Percentiles rank a stretch among this genome's conserved stretches.
phyloP scores from a whole-genome alignment of 64 coral and sea anemone species.

The Actinia tenebrosa region DNA sequence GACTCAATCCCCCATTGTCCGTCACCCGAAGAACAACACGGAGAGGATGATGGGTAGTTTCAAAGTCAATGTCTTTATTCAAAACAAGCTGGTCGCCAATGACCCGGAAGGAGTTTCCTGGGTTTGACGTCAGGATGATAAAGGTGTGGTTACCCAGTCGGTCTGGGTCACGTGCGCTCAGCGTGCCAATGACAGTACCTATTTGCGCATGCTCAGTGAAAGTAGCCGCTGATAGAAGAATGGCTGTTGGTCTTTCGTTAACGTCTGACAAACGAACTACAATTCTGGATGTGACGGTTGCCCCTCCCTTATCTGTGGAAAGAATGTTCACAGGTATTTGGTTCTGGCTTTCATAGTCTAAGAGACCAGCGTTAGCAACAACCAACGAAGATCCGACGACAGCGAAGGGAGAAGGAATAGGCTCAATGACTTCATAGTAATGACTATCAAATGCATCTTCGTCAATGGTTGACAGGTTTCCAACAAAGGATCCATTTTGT shows the following conservation, averaged over 20 bases:
- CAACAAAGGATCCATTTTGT: slow-evolving; percentile 60
- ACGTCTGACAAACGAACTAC: slow-evolving; percentile 52
- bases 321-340: slow-evolving; percentile 34
- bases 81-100: slow-evolving; percentile 37
- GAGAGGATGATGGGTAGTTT: slow-evolving; percentile 15
- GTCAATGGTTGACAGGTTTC: slow-evolving; percentile 63
- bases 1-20: slow-evolving; percentile 42
- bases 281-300: slow-evolving; percentile 49
- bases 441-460: slow-evolving; percentile 60
- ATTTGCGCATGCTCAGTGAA: slow-evolving; percentile 58
- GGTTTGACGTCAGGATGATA: slow-evolving; percentile 22
- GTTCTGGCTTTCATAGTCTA: slow-evolving; percentile 53
- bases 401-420: slow-evolving; percentile 5
- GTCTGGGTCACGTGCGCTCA: slow-evolving; percentile 71
- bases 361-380: slow-evolving; percentile 31
- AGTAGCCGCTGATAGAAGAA: slow-evolving; percentile 52
- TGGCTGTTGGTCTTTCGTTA: slow-evolving; percentile 61
- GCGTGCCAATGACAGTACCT: slow-evolving; percentile 48
- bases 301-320: slow-evolving; percentile 46
- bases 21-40: slow-evolving; percentile 21
- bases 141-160: slow-evolving; percentile 67
- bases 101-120: slow-evolving; percentile 32
- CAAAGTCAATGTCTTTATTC: slow-evolving; percentile 39
- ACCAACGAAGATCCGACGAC: slow-evolving; percentile 46
- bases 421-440: slow-evolving; percentile 36